These are phyloP conservation scores for Pachycephus smyrnensis DNA, from an alignment of 2,888 invertebrate genomes.

Conservation along the genomic window DNA sequence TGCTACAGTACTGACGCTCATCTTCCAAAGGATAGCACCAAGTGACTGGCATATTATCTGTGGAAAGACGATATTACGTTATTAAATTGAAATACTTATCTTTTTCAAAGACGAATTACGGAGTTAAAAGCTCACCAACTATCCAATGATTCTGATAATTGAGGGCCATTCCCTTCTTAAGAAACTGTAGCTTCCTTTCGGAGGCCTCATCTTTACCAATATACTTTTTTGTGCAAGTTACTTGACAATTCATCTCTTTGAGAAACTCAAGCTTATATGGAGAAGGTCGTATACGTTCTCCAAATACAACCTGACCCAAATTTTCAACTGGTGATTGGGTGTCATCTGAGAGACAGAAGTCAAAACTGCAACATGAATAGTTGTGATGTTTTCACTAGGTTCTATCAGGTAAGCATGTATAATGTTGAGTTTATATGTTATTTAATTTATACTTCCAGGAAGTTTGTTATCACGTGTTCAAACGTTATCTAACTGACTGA, in stretches of 20 bases:
- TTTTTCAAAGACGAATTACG: background rate
- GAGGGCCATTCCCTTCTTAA: conserved; percentile 92
- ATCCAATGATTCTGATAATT: conserved; percentile 99
- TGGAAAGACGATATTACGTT: background rate
- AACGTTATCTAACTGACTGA: background rate
- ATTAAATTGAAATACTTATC: background rate
- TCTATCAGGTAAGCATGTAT: background rate
- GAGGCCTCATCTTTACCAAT: conserved; percentile 74
- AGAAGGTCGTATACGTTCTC: conserved; percentile 97
- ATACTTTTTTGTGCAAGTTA: conserved; percentile 82
- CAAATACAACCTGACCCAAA: conserved; percentile 98
- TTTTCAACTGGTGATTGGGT: conserved; percentile 94
- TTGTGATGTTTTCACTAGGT: background rate
- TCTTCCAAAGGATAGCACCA: conserved; percentile 89
- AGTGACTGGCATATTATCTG: conserved; percentile 99
- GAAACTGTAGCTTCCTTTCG: conserved; percentile 79
- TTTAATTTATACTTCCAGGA: background rate
- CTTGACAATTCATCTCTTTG: conserved; percentile 75
- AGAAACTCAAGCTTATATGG: conserved; percentile 87
- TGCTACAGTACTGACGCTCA: conserved; percentile 85
- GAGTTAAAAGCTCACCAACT: conserved; percentile 68
- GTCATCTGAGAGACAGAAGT: conserved; percentile 84
- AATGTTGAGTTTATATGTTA: background rate
- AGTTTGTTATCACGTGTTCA: background rate
- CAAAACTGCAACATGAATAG: conserved; percentile 76